These are phyloP conservation scores for Hemistola chrysoprasaria DNA, from an alignment of 2,888 invertebrate species.

Conservation along the genomic window DNA sequence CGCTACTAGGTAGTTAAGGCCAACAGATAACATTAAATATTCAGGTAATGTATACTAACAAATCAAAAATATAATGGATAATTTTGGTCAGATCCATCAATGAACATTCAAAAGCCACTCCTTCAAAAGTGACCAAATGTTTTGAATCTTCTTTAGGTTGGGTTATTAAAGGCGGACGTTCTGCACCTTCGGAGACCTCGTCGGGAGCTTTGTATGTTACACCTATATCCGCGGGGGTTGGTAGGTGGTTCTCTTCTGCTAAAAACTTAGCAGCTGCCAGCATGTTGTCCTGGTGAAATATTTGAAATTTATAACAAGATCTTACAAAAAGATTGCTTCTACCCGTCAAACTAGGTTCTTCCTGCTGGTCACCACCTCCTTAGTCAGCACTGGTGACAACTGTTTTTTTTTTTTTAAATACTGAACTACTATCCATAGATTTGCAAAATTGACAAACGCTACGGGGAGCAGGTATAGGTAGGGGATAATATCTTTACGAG, in stretches of 20 bases:
- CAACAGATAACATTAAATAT: too few relatives aligned
- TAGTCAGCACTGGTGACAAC: too few relatives aligned
- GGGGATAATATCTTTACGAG: too few relatives aligned
- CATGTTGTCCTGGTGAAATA: constrained; percentile 70
- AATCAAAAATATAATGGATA: constrained; percentile 72
- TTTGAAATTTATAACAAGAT: too few relatives aligned
- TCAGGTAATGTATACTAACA: constrained; percentile 58
- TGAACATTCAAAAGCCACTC: constrained; percentile 51
- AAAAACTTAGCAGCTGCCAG: constrained; percentile 54
- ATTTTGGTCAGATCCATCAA: constrained; percentile 58
- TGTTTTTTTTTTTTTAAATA: too few relatives aligned
- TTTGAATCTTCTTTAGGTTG: constrained; percentile 18
- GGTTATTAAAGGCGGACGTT: accelerated
- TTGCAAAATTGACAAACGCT: too few relatives aligned
- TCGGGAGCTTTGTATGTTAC: constrained; percentile 50
- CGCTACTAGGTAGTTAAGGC: too few relatives aligned
- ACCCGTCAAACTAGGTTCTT: too few relatives aligned
- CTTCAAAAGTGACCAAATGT: constrained; percentile 47
- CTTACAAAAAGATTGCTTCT: too few relatives aligned
- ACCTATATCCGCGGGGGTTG: constrained; percentile 52
- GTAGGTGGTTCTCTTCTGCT: constrained; percentile 41
- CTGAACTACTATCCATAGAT: too few relatives aligned
- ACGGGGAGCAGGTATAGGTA: too few relatives aligned
- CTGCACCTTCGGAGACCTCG: constrained; percentile 11
- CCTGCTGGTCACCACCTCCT: too few relatives aligned